These are phyloP conservation scores for Aphelocoma coerulescens DNA, from an alignment of 2,113 vertebrate genomes.

Conservation along the genomic window DNA sequence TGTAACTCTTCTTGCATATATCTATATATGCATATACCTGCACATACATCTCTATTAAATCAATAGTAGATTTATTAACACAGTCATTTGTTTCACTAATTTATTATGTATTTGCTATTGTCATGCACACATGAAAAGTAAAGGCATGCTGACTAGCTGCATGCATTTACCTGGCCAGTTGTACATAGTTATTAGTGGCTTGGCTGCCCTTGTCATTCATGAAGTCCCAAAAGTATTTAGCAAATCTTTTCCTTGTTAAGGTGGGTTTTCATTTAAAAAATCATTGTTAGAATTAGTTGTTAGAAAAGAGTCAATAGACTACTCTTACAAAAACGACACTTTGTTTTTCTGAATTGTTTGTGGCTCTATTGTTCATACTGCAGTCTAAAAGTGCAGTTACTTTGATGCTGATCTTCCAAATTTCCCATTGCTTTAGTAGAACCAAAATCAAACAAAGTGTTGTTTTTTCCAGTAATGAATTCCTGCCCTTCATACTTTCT, in stretches of 20 bases:
- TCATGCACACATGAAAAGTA: not conserved
- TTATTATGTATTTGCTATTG: not conserved
- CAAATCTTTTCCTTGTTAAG: not conserved
- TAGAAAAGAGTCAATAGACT: not conserved
- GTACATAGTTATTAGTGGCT: not conserved
- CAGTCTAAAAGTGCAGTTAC: not conserved
- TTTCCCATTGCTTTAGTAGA: not conserved
- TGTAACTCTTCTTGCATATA: not conserved
- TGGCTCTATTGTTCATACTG: not conserved
- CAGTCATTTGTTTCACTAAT: not conserved
- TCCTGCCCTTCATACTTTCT: not conserved
- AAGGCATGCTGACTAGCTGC: accelerated
- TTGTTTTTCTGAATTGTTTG: not conserved
- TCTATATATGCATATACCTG: not conserved
- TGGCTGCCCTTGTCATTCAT: not conserved
- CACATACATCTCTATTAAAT: not conserved
- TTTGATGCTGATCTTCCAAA: not conserved
- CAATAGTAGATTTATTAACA: not conserved
- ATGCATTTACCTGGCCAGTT: not conserved
- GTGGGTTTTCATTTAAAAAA: not conserved
- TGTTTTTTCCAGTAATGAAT: not conserved
- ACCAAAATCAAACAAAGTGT: not conserved
- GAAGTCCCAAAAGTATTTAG: not conserved
- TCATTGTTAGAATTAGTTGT: not conserved
- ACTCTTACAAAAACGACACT: not conserved